These are phyloP conservation scores for Neodon shergylaensis DNA, from an alignment of 2,113 vertebrate species.

Conservation along the genomic window DNA sequence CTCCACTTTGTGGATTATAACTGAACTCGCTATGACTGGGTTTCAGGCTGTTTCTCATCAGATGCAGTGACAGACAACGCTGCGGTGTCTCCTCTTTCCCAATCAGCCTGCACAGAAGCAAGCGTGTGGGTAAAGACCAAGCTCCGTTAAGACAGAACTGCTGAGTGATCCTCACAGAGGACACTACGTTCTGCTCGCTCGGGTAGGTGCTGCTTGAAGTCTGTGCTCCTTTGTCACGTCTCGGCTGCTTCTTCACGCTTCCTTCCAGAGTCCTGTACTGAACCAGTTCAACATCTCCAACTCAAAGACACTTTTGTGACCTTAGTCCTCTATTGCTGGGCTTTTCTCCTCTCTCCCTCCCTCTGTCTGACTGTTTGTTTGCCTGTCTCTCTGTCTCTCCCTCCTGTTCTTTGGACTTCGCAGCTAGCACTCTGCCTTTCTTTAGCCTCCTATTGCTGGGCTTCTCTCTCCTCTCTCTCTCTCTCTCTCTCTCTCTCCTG, in stretches of 20 bases:
- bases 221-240: background rate
- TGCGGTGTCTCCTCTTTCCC: background rate
- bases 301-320: background rate
- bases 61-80: background rate
- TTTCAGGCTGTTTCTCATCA: background rate
- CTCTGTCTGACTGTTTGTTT: background rate
- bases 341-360: background rate
- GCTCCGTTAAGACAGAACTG: background rate
- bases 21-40: background rate
- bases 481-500: background rate
- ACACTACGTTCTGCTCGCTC: background rate
- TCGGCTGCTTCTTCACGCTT: background rate
- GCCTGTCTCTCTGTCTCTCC: background rate
- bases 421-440: background rate
- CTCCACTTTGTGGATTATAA: constrained; percentile 13
- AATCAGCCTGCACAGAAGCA: background rate
- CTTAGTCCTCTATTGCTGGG: background rate
- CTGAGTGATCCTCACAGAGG: background rate
- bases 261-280: background rate
- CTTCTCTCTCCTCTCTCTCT: background rate
- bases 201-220: background rate
- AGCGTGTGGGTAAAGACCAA: background rate
- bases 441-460: background rate
- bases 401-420: background rate
- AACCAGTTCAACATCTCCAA: background rate